A percentile compares a stretch with the other conserved stretches of the same genome.
These are phyloP conservation scores for Mustela erminea DNA, from an alignment of 2,797 vertebrate genomes.

Conservation along the genomic window DNA sequence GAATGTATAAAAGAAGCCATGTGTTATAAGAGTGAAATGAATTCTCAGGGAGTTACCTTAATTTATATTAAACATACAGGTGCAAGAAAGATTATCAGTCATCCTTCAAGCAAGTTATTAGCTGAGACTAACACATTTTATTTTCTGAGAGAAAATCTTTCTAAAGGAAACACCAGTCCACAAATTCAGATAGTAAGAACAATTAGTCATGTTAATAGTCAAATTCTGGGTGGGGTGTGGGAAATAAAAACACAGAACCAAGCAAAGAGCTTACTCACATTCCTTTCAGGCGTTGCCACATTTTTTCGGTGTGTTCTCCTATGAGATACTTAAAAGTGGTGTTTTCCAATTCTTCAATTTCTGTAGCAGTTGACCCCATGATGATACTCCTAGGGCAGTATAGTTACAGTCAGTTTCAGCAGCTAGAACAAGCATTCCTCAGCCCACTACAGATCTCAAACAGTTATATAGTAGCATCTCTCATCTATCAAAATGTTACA, in stretches of 20 bases:
- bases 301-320: constrained; percentile 93
- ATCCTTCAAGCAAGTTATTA: constrained; percentile 70
- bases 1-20: background rate
- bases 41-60: constrained; percentile 31
- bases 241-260: constrained; percentile 78
- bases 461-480: constrained; percentile 84
- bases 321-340: constrained; percentile 90
- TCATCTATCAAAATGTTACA: constrained; percentile 83
- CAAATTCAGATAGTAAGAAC: constrained; percentile 67
- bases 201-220: constrained; percentile 74
- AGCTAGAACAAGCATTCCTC: constrained; percentile 87
- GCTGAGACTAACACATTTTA: background rate
- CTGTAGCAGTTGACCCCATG: constrained; percentile 91
- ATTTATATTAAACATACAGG: constrained; percentile 57
- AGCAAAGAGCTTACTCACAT: constrained; percentile 91
- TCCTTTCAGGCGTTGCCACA: constrained; percentile 94
- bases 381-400: constrained; percentile 85
- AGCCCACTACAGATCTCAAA: constrained; percentile 85
- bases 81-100: background rate
- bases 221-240: background rate
- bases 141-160: constrained; percentile 52
- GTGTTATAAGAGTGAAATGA: background rate
- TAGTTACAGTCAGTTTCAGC: constrained; percentile 87
- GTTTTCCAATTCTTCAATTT: constrained; percentile 89
- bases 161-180: background rate